Conservation (phyloP, 2,888 invertebrate genomes). For the Agonopterix arenella region DNA sequence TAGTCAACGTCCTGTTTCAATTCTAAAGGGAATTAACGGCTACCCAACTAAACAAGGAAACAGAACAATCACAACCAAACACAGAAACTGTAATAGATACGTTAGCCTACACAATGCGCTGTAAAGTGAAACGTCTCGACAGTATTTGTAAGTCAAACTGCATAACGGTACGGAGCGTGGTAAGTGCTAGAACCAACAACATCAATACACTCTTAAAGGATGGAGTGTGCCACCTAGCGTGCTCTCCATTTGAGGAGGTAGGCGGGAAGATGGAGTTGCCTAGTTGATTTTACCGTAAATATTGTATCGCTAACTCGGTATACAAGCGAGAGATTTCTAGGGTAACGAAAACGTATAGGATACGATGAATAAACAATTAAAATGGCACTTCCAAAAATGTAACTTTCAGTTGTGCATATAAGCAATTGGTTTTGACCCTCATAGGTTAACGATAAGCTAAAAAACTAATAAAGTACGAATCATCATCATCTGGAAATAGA, state of each 20-base stretch:
- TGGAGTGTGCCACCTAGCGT: conserved; percentile 55
- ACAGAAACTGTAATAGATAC: conserved; percentile 2
- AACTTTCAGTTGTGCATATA: too few relatives aligned
- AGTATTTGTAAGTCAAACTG: conserved; percentile 60
- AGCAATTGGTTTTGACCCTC: too few relatives aligned
- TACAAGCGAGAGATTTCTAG: too few relatives aligned
- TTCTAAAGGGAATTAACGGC: not conserved
- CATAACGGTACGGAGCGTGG: conserved; percentile 50
- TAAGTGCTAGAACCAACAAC: conserved; percentile 65
- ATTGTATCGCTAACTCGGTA: too few relatives aligned
- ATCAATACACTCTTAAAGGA: conserved; percentile 56
- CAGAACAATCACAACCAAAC: conserved; percentile 5
- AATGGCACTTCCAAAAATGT: too few relatives aligned
- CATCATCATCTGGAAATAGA: too few relatives aligned
- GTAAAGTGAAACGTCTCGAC: conserved; percentile 56
- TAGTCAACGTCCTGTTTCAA: too few relatives aligned
- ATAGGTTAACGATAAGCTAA: too few relatives aligned
- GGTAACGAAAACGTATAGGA: too few relatives aligned
- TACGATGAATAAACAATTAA: too few relatives aligned
- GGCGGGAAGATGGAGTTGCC: conserved; percentile 7
- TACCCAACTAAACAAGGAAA: conserved; percentile 1
- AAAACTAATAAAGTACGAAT: too few relatives aligned
- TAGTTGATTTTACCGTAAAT: conserved; percentile 4
- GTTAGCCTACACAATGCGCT: conserved; percentile 13
- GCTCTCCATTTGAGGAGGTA: conserved; percentile 20